phyloP scores from a whole-genome alignment of 2,797 vertebrate species.

The Mormyrus proboscirostris region DNA sequence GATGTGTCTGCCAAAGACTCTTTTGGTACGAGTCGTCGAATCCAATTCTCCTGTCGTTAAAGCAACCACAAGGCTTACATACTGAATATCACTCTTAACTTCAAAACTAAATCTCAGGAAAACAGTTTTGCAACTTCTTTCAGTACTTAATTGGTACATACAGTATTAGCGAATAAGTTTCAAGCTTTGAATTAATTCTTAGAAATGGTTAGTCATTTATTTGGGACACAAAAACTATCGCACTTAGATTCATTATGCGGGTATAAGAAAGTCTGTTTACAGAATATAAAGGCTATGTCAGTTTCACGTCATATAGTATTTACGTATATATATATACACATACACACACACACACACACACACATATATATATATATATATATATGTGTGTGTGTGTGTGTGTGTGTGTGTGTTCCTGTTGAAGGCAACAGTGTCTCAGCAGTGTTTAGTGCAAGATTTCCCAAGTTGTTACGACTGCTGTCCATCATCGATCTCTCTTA shows the following conservation, averaged over 20 bases:
- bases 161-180: background rate
- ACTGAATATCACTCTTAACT: background rate
- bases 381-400: background rate
- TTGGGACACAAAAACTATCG: background rate
- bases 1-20: background rate
- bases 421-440: background rate
- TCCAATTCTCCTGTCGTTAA: background rate
- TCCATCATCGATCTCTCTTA: background rate
- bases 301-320: background rate
- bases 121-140: background rate
- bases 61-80: background rate
- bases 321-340: background rate
- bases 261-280: background rate
- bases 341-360: no score
- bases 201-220: background rate
- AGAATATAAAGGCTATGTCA: background rate
- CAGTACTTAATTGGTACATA: background rate
- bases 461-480: background rate
- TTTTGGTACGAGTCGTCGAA: background rate
- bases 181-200: background rate
- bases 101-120: background rate
- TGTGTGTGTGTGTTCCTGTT: background rate
- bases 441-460: background rate
- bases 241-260: background rate
- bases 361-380: no score